phyloP scores from a whole-genome alignment of 2,888 invertebrate species.

The Dasysyrphus tricinctus region DNA sequence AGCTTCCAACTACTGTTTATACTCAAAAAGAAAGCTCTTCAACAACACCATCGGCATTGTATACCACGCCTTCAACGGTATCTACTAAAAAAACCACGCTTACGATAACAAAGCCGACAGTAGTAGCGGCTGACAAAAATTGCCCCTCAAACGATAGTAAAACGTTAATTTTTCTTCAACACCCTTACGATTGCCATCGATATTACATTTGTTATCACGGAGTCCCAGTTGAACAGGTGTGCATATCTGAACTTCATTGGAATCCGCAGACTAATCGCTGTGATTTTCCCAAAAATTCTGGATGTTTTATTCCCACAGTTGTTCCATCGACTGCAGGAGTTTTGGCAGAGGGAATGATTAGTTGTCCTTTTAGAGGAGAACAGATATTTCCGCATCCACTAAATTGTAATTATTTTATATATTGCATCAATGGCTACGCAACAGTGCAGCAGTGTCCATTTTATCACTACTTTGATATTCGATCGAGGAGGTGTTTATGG shows the following conservation, averaged over 20 bases:
- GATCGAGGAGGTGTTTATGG: constrained; percentile 79
- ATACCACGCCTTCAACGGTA: not conserved
- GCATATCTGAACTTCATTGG: constrained; percentile 81
- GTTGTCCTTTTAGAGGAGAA: constrained; percentile 80
- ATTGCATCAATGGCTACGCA: constrained; percentile 81
- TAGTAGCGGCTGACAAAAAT: not conserved
- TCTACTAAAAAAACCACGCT: not conserved
- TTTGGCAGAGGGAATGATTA: constrained; percentile 73
- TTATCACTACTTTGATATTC: constrained; percentile 81
- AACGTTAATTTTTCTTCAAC: constrained; percentile 79
- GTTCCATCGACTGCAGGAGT: not conserved
- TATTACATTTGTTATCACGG: constrained; percentile 83
- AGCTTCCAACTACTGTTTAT: constrained; percentile 1
- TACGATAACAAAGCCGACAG: not conserved
- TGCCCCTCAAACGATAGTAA: constrained; percentile 42
- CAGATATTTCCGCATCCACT: constrained; percentile 81
- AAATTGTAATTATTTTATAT: constrained; percentile 81
- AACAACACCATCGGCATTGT: not conserved
- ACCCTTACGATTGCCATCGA: constrained; percentile 79
- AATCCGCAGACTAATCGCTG: constrained; percentile 79
- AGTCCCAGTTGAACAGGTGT: constrained; percentile 80
- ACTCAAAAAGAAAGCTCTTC: not conserved
- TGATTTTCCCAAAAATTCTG: constrained; percentile 80
- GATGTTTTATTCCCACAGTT: constrained; percentile 77
- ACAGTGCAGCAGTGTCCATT: constrained; percentile 82